Base-by-base conservation (phyloP, 2,888 invertebrate species). In the Halictus ligatus region DNA sequence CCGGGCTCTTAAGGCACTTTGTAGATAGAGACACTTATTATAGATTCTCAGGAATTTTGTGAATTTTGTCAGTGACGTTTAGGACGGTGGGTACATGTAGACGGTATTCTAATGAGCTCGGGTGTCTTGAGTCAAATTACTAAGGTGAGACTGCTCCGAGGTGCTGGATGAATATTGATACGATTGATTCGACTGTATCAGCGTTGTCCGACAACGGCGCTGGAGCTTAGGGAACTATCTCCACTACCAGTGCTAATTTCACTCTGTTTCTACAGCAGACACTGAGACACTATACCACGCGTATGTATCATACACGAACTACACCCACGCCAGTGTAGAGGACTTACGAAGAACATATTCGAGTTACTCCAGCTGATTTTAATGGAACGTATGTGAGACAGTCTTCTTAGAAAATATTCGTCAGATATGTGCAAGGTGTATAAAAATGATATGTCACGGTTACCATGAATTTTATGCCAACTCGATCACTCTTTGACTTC, bases 161-260 rank as follows among this genome's bases (percentile, higher is more conserved):
- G 40, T 35, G 69, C 40, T 40, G 69, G 69, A 40, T 69, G 69
- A 43, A 69, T 69, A 69, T 69, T 43, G 69, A 69, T 40, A 69
- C 40, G 69, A 69, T 69, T 69, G 69, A 69, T 69, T 40, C 40
- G 40, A 69, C 67, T 67, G 67, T 67, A 67, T 67, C 67, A 8
- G 67, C 69, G 40, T 12, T 69, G 69, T 43, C 40, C 18, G 21
- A 69, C 69, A 43, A 12, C 69, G n/a, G 21, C 40, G 10, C 21
- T 4, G 69, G 69, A 40, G 69, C 69, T 69, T 69, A 69, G 40
- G 69, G 69, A 69, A 69, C 69, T 21, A 12, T 8, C 40, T 40
- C 21, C 21, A 12, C 40, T 21, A 21, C 12, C 40, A 69, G 21
- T 69, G n/a, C 40, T 69, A 69, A 69, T 69, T 69, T 69, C 69